Base-by-base conservation (phyloP, 1,140 invertebrate genomes). In the Philaenus spumarius region DNA sequence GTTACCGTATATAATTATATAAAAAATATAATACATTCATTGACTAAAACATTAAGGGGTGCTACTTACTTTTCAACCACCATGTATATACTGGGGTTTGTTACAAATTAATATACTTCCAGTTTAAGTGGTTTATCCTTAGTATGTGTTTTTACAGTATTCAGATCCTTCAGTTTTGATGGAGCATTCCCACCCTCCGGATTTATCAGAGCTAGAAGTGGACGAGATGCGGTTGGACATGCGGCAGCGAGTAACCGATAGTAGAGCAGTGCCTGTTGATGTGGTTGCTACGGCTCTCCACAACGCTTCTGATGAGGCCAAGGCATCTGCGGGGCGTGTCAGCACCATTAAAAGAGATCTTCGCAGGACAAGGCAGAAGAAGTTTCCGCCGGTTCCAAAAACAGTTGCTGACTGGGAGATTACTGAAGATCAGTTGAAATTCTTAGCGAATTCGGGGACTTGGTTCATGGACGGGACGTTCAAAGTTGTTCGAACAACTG, bases 91-190 rank as follows among this genome's bases (percentile, higher is more conserved):
- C n/a, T n/a, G n/a, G n/a, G n/a, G n/a, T n/a, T n/a, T n/a, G n/a
- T n/a, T n/a, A n/a, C n/a, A n/a, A n/a, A n/a, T n/a, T n/a, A n/a
- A n/a, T n/a, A n/a, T n/a, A n/a, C n/a, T n/a, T n/a, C n/a, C n/a
- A n/a, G n/a, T n/a, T n/a, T n/a, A n/a, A n/a, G n/a, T n/a, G n/a
- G n/a, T n/a, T n/a, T n/a, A n/a, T n/a, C n/a, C n/a, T 42, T 22
- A 24, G 15, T 64, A 37, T 37, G 35, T 37, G 7, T 37, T 37
- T 37, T 37, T 37, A 37, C 35, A 37, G 35, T 37, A 37, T 37
- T 56, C 19, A 35, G 20, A 52, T 52, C 45, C 45, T 17, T 46
- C 22, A 17, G 45, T 46, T 46, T 46, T 22, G 22, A 17, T 17
- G 45, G 15, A 15, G 15, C 22, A 46, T 12, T 15, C 45, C 45